Evolutionary conservation across 2,888 invertebrate genomes (phyloP).

Genomic region (Prosopocoilus inquinatus): DNA sequence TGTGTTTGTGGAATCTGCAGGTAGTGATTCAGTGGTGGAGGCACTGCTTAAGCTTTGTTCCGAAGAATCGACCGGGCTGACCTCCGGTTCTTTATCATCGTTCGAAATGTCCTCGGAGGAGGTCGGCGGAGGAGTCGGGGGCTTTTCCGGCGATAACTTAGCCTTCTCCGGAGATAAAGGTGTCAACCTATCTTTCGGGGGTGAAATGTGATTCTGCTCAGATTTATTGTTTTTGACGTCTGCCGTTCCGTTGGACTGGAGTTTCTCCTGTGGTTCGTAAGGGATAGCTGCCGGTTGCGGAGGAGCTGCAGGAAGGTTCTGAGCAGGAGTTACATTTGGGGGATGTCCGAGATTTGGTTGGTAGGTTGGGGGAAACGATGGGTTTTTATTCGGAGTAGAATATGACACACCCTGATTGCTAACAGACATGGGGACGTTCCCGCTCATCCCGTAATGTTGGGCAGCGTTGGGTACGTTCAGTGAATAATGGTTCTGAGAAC

Average conservation of each 20-base stretch:
- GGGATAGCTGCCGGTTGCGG: conserved; percentile 27
- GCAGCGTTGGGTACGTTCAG: conserved; percentile 40
- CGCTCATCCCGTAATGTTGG: conserved; percentile 33
- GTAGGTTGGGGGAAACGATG: conserved; percentile 37
- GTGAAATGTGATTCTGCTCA: conserved; percentile 36
- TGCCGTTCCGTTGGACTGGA: conserved; percentile 44
- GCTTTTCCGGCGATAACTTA: conserved; percentile 23
- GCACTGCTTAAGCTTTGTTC: conserved; percentile 12
- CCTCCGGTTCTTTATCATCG: conserved; percentile 16
- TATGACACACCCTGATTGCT: conserved; percentile 28
- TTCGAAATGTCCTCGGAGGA: conserved; percentile 18
- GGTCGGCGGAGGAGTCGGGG: conserved; percentile 14
- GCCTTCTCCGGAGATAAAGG: conserved; percentile 27
- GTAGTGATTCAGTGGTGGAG: conserved; percentile 10
- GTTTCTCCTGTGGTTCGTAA: conserved; percentile 31
- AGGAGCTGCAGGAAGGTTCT: conserved; percentile 42
- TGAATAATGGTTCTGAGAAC: conserved; percentile 38
- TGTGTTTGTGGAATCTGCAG: not conserved
- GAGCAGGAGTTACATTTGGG: conserved; percentile 37
- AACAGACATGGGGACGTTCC: conserved; percentile 34
- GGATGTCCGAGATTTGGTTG: conserved; percentile 39
- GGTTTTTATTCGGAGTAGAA: conserved; percentile 35
- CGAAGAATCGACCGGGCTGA: conserved; percentile 10
- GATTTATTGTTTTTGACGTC: conserved; percentile 33
- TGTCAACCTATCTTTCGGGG: conserved; percentile 20